Evolutionary conservation across 2,113 vertebrate species (phyloP), one percentile per base, ranked within the genome.

Genomic region (Chamaetylas fuelleborni): DNA sequence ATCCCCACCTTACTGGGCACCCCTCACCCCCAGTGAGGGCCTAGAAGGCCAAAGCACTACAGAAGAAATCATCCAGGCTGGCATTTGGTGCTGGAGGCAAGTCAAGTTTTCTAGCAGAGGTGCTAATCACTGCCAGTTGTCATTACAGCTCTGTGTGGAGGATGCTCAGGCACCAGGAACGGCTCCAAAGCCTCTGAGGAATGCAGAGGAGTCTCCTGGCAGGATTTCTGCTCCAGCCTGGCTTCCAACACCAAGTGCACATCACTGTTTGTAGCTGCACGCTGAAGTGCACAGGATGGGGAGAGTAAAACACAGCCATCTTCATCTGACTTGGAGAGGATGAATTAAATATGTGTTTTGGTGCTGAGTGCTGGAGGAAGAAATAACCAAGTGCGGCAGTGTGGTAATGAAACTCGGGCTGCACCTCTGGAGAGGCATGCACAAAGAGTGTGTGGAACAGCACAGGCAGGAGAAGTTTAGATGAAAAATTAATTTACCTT

Each of bases 81-180:
- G 76, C 85, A 92, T 81, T 90, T 80, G 31, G 29, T 45, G 56
- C 71, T 74, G 76, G 29, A 91, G 66, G 76, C 79, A 62, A 65
- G 8, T 83, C 92, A 91, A 47, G 79, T 80, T 88, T 90, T 34
- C 70, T 51, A 71, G 92, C 66, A 92, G 90, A 96, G 92, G 85
- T 94, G 92, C 85, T 96, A 93, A 95, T 92, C 94, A 86, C 84
- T 95, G 96, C 95, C 93, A 97, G 85, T 94, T 97, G 94, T 95
- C 94, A 92, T 91, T 70, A 91, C 94, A 92, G 81, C 84, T 93
- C 94, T 61, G 69, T 17, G 88, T 91, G 81, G 81, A 81, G 87
- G 94, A 92, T 34, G 81, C 87, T 88, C 87, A 76, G 48, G 28
- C 93, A 47, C 93, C 6, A 96, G 94, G 95, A 97, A 91, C 42